Percentiles rank a stretch among this genome's conserved stretches.
Evolutionary conservation across 1,140 invertebrate species (phyloP).

Genomic region (Caenorhabditis briggsae): DNA sequence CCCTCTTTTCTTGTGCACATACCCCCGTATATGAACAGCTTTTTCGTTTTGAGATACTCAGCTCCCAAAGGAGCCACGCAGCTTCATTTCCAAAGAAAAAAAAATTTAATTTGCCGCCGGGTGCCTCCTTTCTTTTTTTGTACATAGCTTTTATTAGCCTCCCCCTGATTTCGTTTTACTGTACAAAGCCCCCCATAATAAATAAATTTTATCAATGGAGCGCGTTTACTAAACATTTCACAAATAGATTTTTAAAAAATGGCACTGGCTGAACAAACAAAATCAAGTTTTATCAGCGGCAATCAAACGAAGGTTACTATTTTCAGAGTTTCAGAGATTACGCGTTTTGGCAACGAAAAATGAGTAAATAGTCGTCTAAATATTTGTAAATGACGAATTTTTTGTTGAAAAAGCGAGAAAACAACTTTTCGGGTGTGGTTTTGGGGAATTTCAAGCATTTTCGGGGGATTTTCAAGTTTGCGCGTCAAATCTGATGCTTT

Average conservation of each 20-base stretch:
- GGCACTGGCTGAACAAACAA: too few species aligned
- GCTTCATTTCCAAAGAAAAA: not conserved
- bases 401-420: too few species aligned
- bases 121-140: not conserved
- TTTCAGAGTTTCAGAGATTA: constrained; percentile 8
- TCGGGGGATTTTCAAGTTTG: too few species aligned
- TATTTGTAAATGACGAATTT: too few species aligned
- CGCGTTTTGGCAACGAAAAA: too few species aligned
- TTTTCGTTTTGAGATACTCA: constrained; percentile 12
- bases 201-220: constrained; percentile 5
- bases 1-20: not conserved
- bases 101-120: constrained; percentile 34
- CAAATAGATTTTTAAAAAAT: not conserved
- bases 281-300: constrained; percentile 8
- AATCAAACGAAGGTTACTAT: not conserved
- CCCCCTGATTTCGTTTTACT: not conserved
- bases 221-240: not conserved
- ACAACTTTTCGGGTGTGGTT: too few species aligned
- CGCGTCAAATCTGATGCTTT: too few species aligned
- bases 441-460: too few species aligned
- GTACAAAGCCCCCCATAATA: constrained; percentile 30
- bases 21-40: not conserved
- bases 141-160: not conserved
- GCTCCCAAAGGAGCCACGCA: not conserved
- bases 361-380: too few species aligned